Base-by-base conservation (phyloP, 2,797 vertebrate genomes). In the Xerus rutilus region DNA sequence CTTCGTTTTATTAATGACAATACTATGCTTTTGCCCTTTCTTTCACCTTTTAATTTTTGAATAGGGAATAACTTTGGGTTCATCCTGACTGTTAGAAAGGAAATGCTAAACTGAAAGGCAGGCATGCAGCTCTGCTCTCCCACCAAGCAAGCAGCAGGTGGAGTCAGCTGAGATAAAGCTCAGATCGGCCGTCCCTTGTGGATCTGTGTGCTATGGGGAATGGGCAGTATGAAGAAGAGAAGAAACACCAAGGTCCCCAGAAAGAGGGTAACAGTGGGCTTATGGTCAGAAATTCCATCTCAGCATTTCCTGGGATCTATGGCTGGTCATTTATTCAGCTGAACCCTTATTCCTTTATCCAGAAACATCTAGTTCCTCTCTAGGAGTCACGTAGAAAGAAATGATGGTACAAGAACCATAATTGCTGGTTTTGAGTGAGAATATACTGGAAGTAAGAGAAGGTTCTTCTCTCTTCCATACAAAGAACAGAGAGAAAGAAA, bases 11-110 rank as follows among this genome's bases (percentile, higher is more conserved):
- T 97, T 95, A 97, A 94, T 96, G 96, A 89, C 86, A 1, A 0
- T 81, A 81, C 77, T 96, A 83, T 88, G 17, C 62, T 92, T 94
- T 92, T 93, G 86, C 83, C 81, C 96, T 94, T 93, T 95, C 57
- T 95, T 95, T 97, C 69, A 96, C 89, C 95, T 97, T 98, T 97
- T 96, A 78, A 57, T 77, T 90, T 97, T 96, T 86, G 77, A 79
- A 79, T 85, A 64, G 73, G 35, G 89, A 95, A 74, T 96, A 78
- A 93, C 77, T 96, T 87, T 54, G 43, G 9, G 97, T 96, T 96
- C 64, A 76, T 95, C 59, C 32, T 35, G 77, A 96, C 64, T 91
- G 30, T 92, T 94, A 76, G 43, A 88, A 91, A 87, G 77, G 32
- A 89, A 92, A 86, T 78, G 79, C 64, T 96, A 72, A 87, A 28